Base-by-base conservation (phyloP, 1,140 invertebrate species). In the Bombus pyrosoma region DNA sequence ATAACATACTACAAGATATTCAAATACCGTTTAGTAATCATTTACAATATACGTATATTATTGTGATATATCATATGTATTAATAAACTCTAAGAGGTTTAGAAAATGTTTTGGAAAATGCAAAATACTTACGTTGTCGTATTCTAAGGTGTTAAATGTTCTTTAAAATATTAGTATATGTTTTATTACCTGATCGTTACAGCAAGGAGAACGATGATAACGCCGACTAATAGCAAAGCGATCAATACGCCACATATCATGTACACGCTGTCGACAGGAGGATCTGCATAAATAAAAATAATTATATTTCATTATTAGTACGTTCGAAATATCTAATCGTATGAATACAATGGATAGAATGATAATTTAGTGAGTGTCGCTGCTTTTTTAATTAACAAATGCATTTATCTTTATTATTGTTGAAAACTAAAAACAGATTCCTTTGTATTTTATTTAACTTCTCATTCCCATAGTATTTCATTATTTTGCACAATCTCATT, bases 201-300 rank as follows among this genome's bases (percentile, higher is more conserved):
- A 62, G 97, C 97, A 91, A 98, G 95, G 77, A 97, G 95, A 81
- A 97, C 96, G 89, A 98, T 98, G 87, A 97, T 97, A 53, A 97
- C 95, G 81, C 96, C 97, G 64, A 97, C 97, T 79, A 97, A 95
- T 78, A 97, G 95, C 97, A 97, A 97, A 69, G 97, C 97, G 92
- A 97, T 97, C 86, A 97, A 95, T 84, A 98, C 97, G 39, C 97
- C 97, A 92, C 96, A 97, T 94, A 97, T 97, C 96, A 97, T 97
- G 95, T 97, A 97, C 93, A 97, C 95, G 93, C 96, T 96, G 95
- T 97, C 97, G 93, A 96, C 96, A 69, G 97, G 97, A 89, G 96
- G 97, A 96, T 97, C 97, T 98, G 96, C 9, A 96, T 32, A 97
- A 92, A 89, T 85, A 69, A 41, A 68, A 64, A 39, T 37, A 47